Evolutionary conservation across 2,797 vertebrate genomes (phyloP).

Genomic region (Danio jaintianensis): DNA sequence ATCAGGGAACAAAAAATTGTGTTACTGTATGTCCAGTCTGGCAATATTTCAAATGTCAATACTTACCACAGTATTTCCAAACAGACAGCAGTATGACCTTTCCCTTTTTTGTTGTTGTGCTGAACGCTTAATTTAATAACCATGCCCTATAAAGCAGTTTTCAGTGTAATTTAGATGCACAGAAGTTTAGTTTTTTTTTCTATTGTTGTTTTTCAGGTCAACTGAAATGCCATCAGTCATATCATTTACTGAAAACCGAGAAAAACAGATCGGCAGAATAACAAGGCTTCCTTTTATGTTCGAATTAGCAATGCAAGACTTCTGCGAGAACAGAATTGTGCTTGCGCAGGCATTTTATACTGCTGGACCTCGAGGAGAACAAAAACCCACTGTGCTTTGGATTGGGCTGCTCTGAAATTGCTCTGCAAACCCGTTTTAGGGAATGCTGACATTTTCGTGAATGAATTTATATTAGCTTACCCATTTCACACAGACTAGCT

Average conservation of each 20-base stretch:
- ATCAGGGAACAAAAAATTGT: constrained; percentile 58
- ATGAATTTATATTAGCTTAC: constrained; percentile 72
- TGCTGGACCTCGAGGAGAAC: constrained; percentile 67
- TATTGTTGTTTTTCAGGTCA: constrained; percentile 15
- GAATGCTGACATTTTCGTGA: constrained; percentile 72
- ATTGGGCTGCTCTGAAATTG: constrained; percentile 36
- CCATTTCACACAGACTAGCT: constrained; percentile 67
- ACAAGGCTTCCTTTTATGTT: constrained; percentile 47
- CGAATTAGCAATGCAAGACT: constrained; percentile 65
- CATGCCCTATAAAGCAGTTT: constrained; percentile 53
- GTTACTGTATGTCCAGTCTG: constrained; percentile 17
- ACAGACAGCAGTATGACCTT: constrained; percentile 63
- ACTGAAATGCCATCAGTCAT: constrained; percentile 36
- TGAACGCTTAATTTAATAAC: constrained; percentile 65
- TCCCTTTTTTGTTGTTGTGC: constrained; percentile 58
- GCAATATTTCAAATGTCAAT: constrained; percentile 64
- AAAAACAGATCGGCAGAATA: constrained; percentile 37
- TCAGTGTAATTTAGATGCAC: constrained; percentile 58
- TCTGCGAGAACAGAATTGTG: constrained; percentile 56
- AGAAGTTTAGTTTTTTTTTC: constrained; percentile 21
- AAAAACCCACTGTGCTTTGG: constrained; percentile 34
- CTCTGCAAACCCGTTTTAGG: constrained; percentile 67
- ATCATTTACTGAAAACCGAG: constrained; percentile 31
- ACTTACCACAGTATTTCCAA: constrained; percentile 53
- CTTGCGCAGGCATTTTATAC: constrained; percentile 59